Conservation (phyloP, 2,113 vertebrate species). For the Noturus placidus region DNA sequence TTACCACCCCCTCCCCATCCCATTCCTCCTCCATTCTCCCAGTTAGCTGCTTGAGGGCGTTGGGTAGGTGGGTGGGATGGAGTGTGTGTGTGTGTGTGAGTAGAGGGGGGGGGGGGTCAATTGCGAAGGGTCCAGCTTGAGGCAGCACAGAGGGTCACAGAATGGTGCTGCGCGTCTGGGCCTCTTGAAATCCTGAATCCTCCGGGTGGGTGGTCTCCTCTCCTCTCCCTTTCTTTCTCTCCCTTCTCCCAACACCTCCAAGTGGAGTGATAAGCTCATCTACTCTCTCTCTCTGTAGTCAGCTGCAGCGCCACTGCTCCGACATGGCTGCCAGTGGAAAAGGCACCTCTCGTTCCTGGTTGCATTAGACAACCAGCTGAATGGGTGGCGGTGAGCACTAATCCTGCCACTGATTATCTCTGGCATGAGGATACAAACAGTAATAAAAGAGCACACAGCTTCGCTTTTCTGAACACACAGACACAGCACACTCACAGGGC, state of each 20-base stretch:
- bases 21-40: constrained; percentile 54
- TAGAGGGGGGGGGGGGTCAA: constrained; percentile 71
- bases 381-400: constrained; percentile 72
- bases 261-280: constrained; percentile 72
- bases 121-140: constrained; percentile 74
- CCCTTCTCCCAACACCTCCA: constrained; percentile 58
- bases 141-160: constrained; percentile 76
- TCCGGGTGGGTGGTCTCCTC: constrained; percentile 78
- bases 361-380: constrained; percentile 53
- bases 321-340: constrained; percentile 67
- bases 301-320: constrained; percentile 58
- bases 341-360: constrained; percentile 50
- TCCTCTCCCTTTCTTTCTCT: constrained; percentile 51
- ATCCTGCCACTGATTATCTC: constrained; percentile 69
- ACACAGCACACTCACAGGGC: constrained; percentile 4
- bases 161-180: constrained; percentile 77
- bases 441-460: constrained; percentile 63
- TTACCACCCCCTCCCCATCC: constrained; percentile 57
- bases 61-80: constrained; percentile 35
- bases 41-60: constrained; percentile 67
- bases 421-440: constrained; percentile 73
- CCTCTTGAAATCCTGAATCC: constrained; percentile 79
- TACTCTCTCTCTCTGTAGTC: constrained; percentile 43
- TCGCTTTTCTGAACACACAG: constrained; percentile 41
- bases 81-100: constrained; percentile 7